A percentile compares a stretch with the other conserved stretches of the same genome.
Conservation (phyloP, 2,888 invertebrate species). For the Physocephala rufipes region DNA sequence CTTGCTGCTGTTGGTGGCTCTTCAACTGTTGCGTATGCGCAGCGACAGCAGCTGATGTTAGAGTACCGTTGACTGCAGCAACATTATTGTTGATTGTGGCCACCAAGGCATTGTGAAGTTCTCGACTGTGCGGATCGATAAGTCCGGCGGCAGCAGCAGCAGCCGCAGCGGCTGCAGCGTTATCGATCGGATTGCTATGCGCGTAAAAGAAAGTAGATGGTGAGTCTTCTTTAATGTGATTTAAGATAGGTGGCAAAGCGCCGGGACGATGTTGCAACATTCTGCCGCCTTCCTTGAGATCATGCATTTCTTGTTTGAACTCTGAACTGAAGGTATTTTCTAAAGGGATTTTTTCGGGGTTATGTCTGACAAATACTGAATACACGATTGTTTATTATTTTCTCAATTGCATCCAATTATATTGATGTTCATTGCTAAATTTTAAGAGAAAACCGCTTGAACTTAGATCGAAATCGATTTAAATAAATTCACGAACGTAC, state of each 20-base stretch:
- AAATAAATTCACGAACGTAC: not conserved
- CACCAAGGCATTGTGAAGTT: constrained; percentile 66
- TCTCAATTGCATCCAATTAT: no score
- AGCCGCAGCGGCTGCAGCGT: constrained; percentile 60
- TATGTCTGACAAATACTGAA: not conserved
- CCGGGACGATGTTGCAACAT: constrained; percentile 57
- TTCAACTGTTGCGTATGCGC: constrained; percentile 50
- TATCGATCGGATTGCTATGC: constrained; percentile 70
- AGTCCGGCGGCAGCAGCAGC: constrained; percentile 62
- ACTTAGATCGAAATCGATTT: not conserved
- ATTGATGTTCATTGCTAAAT: not conserved
- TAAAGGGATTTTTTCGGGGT: constrained; percentile 5
- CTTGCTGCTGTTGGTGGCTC: constrained; percentile 46
- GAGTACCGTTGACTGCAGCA: constrained; percentile 61
- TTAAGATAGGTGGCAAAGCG: constrained; percentile 45
- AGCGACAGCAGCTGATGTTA: constrained; percentile 60
- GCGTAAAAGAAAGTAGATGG: constrained; percentile 58
- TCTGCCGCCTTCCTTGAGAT: constrained; percentile 57
- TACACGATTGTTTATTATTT: no score
- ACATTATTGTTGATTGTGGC: constrained; percentile 67
- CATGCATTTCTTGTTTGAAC: constrained; percentile 56
- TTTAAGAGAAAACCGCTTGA: not conserved
- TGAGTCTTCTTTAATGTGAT: constrained; percentile 48
- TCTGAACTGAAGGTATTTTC: constrained; percentile 15
- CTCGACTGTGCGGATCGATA: constrained; percentile 63